phyloP scores from a whole-genome alignment of 2,113 vertebrate species.

The Rissa tridactyla region DNA sequence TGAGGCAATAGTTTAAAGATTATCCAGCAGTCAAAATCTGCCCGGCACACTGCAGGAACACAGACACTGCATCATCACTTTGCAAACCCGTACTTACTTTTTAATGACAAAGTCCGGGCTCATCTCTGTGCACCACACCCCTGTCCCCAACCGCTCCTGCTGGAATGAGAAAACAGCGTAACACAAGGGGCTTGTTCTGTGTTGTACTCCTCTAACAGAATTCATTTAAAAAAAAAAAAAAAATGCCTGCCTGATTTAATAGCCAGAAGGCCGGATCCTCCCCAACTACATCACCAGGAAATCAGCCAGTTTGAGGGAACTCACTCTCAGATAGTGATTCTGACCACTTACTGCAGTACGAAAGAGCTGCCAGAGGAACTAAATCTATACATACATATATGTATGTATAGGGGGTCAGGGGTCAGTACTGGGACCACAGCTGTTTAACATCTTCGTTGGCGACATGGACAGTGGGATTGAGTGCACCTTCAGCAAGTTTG shows the following conservation, averaged over 20 bases:
- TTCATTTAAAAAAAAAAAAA: neutral
- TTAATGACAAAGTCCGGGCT: neutral
- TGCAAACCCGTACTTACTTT: neutral
- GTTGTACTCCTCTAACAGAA: neutral
- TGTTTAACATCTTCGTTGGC: no score
- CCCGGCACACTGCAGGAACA: neutral
- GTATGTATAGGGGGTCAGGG: neutral
- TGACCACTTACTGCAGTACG: neutral
- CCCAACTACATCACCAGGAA: neutral
- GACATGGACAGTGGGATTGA: no score
- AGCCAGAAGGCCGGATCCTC: neutral
- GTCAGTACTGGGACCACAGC: no score
- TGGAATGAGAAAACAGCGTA: neutral
- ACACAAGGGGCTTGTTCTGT: neutral
- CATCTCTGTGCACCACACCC: neutral
- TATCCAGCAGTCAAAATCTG: neutral
- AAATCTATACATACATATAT: neutral
- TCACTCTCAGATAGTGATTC: neutral
- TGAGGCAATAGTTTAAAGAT: neutral
- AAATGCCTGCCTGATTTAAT: neutral
- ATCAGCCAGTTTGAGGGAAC: neutral
- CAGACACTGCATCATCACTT: neutral
- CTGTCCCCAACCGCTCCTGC: neutral
- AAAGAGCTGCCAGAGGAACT: neutral
- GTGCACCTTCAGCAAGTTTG: no score